Conservation (phyloP, 1,140 invertebrate species). For the Drosophila sp. region DNA sequence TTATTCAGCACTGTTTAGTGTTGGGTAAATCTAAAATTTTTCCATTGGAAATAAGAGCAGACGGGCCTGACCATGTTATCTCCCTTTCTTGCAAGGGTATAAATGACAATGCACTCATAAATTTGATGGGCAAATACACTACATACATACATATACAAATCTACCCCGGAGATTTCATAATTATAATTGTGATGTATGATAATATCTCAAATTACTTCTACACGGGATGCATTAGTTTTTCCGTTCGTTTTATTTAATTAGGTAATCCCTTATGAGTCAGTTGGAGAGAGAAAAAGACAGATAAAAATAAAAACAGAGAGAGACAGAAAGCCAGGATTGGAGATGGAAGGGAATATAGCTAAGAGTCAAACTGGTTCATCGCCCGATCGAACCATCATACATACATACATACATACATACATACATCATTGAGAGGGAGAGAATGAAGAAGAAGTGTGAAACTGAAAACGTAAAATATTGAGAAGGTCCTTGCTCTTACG, state of each 20-base stretch:
- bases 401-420: slow-evolving; percentile 17
- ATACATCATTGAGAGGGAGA: not conserved
- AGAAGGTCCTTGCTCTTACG: slow-evolving; percentile 61
- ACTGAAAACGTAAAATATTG: slow-evolving; percentile 56
- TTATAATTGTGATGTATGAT: too few species aligned
- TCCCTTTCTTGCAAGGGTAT: too few species aligned
- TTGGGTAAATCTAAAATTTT: too few species aligned
- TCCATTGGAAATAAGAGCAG: too few species aligned
- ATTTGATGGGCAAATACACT: too few species aligned
- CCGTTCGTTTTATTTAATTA: not conserved
- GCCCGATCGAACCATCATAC: slow-evolving; percentile 2
- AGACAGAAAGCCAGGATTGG: slow-evolving; percentile 17
- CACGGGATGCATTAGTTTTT: not conserved
- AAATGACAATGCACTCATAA: too few species aligned
- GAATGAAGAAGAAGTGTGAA: slow-evolving; percentile 39
- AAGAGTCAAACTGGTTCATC: too few species aligned
- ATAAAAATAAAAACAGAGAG: slow-evolving; percentile 27
- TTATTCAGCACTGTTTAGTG: too few species aligned
- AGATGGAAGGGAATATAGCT: too few species aligned
- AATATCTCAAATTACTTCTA: not conserved
- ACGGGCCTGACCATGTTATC: too few species aligned
- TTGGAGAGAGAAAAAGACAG: slow-evolving; percentile 18
- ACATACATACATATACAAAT: too few species aligned
- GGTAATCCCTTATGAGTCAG: not conserved
- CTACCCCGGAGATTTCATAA: too few species aligned